Conservation (phyloP, 1,140 invertebrate species). For the Leptinotarsa texana region DNA sequence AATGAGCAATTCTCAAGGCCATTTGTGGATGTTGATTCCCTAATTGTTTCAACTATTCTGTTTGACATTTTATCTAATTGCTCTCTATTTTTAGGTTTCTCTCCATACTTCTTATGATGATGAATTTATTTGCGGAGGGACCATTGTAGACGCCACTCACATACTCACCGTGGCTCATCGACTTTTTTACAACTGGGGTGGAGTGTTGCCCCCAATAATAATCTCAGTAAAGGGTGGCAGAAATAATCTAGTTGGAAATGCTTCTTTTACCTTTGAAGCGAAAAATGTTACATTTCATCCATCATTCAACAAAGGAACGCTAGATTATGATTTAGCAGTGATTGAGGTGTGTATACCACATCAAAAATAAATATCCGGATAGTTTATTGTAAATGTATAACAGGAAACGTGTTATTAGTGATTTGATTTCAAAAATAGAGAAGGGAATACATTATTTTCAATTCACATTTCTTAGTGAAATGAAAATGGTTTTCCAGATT, state of each 20-base stretch:
- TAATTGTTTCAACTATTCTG: too few species aligned
- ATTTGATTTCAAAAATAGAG: too few species aligned
- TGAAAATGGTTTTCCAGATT: too few species aligned
- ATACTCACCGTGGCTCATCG: constrained; percentile 18
- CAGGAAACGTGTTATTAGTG: too few species aligned
- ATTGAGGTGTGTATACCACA: not conserved
- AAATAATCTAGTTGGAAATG: not conserved
- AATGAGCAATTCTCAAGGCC: too few species aligned
- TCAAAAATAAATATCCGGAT: too few species aligned
- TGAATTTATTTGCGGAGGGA: constrained; percentile 19
- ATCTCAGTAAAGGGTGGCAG: constrained; percentile 1
- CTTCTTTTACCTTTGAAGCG: not conserved
- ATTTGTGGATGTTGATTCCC: too few species aligned
- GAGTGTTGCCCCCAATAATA: constrained; percentile 24
- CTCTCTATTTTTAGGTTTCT: constrained; percentile 1
- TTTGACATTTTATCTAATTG: too few species aligned
- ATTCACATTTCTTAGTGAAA: too few species aligned
- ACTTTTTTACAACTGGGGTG: constrained; percentile 22
- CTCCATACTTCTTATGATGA: constrained; percentile 10
- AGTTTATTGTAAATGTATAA: too few species aligned
- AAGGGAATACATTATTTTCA: too few species aligned
- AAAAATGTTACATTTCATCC: constrained; percentile 17
- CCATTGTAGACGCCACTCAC: not conserved
- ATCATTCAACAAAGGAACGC: not conserved
- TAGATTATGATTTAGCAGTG: constrained; percentile 26